Conservation (phyloP, 1,140 invertebrate species). For the Odontomachus brunneus region DNA sequence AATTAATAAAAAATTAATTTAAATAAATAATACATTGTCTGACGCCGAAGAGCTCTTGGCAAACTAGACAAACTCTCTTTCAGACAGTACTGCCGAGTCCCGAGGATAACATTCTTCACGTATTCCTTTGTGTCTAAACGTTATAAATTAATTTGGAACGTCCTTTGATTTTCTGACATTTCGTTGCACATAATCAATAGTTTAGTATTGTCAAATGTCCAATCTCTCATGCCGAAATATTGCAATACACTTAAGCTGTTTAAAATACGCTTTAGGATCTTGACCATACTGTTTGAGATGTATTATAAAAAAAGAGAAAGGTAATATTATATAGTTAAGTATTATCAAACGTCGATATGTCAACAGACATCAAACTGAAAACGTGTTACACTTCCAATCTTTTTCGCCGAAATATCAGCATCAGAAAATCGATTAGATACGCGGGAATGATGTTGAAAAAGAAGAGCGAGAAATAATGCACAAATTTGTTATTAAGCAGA, state of each 20-base stretch:
- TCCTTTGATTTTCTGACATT: slow-evolving; percentile 89
- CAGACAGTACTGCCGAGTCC: slow-evolving; percentile 92
- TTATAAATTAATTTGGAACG: too few species aligned
- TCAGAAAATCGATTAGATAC: slow-evolving; percentile 93
- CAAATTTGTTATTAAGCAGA: slow-evolving; percentile 89
- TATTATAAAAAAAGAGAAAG: too few species aligned
- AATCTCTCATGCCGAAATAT: slow-evolving; percentile 96
- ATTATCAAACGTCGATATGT: neutral
- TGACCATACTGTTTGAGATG: slow-evolving; percentile 89
- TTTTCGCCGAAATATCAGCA: slow-evolving; percentile 92
- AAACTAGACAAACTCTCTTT: slow-evolving; percentile 93
- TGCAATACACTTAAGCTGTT: slow-evolving; percentile 92
- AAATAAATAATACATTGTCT: slow-evolving; percentile 87
- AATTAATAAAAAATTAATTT: too few species aligned
- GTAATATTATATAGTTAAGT: neutral
- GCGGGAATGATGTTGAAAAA: slow-evolving; percentile 95
- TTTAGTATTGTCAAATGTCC: slow-evolving; percentile 92
- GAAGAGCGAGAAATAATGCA: slow-evolving; percentile 91
- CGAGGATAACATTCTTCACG: slow-evolving; percentile 89
- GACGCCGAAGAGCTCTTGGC: slow-evolving; percentile 90
- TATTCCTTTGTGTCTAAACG: slow-evolving; percentile 87
- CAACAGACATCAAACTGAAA: neutral
- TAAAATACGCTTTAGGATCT: slow-evolving; percentile 90
- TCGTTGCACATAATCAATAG: slow-evolving; percentile 88
- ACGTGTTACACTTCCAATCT: slow-evolving; percentile 89